Conservation (phyloP, 2,888 invertebrate species). For the Hololepta plana region DNA sequence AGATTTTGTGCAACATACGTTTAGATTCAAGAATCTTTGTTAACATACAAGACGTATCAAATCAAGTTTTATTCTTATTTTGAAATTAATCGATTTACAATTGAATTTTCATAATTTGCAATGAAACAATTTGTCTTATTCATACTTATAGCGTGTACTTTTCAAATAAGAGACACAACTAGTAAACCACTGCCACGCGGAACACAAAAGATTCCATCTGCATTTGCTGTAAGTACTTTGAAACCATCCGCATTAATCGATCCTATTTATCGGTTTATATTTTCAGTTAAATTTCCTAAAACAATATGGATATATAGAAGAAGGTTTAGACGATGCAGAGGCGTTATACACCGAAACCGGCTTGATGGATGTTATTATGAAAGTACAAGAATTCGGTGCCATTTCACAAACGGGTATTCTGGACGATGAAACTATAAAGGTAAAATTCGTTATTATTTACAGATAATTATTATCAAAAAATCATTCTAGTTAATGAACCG, state of each 20-base stretch:
- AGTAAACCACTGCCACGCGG: too few species aligned
- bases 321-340: slow-evolving; percentile 31
- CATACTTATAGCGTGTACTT: too few species aligned
- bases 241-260: neutral
- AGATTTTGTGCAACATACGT: too few species aligned
- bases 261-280: slow-evolving; percentile 6
- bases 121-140: too few species aligned
- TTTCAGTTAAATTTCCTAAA: slow-evolving; percentile 45
- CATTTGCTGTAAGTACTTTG: too few species aligned
- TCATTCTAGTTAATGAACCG: slow-evolving; percentile 38
- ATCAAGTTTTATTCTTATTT: too few species aligned
- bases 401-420: slow-evolving; percentile 48
- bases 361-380: slow-evolving; percentile 41
- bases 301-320: slow-evolving; percentile 47
- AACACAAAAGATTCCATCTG: too few species aligned
- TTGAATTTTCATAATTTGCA: too few species aligned
- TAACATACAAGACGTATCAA: too few species aligned
- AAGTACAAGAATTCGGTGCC: slow-evolving; percentile 53
- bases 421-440: slow-evolving; percentile 43
- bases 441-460: slow-evolving; percentile 15
- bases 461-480: slow-evolving; percentile 2
- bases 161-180: too few species aligned
- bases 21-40: too few species aligned
- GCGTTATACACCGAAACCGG: slow-evolving; percentile 43
- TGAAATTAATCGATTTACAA: too few species aligned